A percentile compares a stretch with the other conserved stretches of the same genome.
Evolutionary conservation across 2,888 invertebrate species (phyloP).

Genomic region (Ctena decussata): DNA sequence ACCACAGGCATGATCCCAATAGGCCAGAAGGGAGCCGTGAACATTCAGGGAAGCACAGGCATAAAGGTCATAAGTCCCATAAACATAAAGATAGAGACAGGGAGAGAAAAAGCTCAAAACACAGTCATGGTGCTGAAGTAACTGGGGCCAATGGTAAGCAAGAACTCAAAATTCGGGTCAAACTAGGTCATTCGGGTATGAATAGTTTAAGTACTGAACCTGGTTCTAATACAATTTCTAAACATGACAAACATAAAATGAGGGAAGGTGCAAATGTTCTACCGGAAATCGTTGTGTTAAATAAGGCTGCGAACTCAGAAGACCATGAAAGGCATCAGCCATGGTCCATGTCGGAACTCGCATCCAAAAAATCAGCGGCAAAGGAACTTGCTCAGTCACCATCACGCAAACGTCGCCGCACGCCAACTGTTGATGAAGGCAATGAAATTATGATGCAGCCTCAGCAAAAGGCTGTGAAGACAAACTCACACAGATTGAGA

Average conservation of each 20-base stretch:
- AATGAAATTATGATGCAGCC: conserved; percentile 39
- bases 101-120: conserved; percentile 47
- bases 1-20: background rate
- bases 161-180: conserved; percentile 49
- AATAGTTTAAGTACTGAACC: conserved; percentile 16
- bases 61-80: conserved; percentile 49
- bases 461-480: conserved; percentile 66
- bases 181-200: conserved; percentile 52
- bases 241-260: conserved; percentile 59
- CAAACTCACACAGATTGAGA: conserved; percentile 42
- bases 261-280: conserved; percentile 47
- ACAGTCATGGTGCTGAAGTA: conserved; percentile 21
- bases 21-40: conserved; percentile 13
- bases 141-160: conserved; percentile 6
- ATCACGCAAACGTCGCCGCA: conserved; percentile 65
- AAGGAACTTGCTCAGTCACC: conserved; percentile 23
- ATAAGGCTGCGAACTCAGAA: conserved; percentile 36
- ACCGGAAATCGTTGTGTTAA: conserved; percentile 22
- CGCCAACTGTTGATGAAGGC: conserved; percentile 54
- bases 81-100: conserved; percentile 53
- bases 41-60: conserved; percentile 50
- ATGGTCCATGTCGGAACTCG: conserved; percentile 66
- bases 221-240: background rate
- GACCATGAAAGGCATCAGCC: conserved; percentile 61
- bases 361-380: conserved; percentile 36